Percentiles rank a stretch among this genome's conserved stretches.
phyloP scores from a whole-genome alignment of 1,140 invertebrate species.

The Matsumurasca onukii region DNA sequence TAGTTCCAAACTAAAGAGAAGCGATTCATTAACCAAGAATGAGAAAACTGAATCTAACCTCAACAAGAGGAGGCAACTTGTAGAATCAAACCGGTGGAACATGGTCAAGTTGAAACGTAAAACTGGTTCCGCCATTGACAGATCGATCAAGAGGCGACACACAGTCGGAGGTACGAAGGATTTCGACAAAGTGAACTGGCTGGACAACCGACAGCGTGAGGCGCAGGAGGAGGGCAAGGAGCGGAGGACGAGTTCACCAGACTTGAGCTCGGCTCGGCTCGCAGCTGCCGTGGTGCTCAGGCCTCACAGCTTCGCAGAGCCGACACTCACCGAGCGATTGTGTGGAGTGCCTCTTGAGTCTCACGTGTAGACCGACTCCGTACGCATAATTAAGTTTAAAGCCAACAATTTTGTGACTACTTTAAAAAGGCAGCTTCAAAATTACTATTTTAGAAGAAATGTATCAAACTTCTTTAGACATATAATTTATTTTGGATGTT shows the following conservation, averaged over 20 bases:
- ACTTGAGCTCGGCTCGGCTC: slow-evolving; percentile 55
- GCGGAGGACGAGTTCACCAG: slow-evolving; percentile 61
- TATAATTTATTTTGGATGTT: not conserved
- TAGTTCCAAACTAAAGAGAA: slow-evolving; percentile 55
- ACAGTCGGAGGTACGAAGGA: slow-evolving; percentile 90
- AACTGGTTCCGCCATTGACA: slow-evolving; percentile 66
- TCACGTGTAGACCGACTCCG: slow-evolving; percentile 36
- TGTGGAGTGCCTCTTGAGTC: slow-evolving; percentile 37
- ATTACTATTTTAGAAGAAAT: not conserved
- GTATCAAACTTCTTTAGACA: not conserved
- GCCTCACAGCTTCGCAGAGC: slow-evolving; percentile 52
- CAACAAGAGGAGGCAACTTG: slow-evolving; percentile 66
- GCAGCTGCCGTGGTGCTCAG: slow-evolving; percentile 53
- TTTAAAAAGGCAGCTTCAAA: not conserved
- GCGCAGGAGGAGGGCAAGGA: slow-evolving; percentile 54
- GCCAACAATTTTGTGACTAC: not conserved
- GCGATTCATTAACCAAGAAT: slow-evolving; percentile 71
- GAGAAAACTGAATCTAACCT: slow-evolving; percentile 82
- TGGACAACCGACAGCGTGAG: slow-evolving; percentile 56
- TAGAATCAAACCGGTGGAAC: slow-evolving; percentile 41
- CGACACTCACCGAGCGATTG: slow-evolving; percentile 36
- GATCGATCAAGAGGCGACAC: slow-evolving; percentile 83
- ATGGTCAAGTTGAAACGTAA: slow-evolving; percentile 68
- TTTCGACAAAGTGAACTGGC: slow-evolving; percentile 66
- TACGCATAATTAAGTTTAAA: not conserved